Conservation (phyloP, 1,140 invertebrate species). For the Eupristina koningsbergeri region DNA sequence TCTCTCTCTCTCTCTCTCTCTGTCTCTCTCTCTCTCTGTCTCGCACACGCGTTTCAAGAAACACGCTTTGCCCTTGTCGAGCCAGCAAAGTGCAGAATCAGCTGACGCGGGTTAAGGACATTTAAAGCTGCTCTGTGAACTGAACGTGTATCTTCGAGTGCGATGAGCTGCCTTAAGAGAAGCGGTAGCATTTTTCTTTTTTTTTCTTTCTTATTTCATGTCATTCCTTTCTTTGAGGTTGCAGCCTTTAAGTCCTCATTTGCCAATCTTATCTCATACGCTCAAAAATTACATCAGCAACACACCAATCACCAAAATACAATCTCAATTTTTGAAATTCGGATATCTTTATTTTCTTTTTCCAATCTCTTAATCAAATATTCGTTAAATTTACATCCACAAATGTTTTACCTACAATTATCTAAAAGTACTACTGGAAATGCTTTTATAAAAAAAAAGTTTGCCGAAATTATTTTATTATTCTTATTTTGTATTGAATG, state of each 20-base stretch:
- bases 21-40: not conserved
- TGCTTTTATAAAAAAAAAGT: not conserved
- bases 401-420: not conserved
- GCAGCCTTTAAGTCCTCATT: not conserved
- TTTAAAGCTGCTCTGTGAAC: conserved; percentile 32
- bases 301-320: not conserved
- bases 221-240: not conserved
- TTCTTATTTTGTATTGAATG: too few species aligned
- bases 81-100: conserved; percentile 56
- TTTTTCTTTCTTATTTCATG: not conserved
- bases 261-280: not conserved
- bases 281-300: not conserved
- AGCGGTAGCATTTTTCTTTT: not conserved
- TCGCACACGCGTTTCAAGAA: not conserved
- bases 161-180: not conserved
- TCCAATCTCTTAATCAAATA: not conserved
- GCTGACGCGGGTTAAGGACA: conserved; percentile 59
- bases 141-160: not conserved
- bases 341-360: not conserved
- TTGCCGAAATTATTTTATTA: too few species aligned
- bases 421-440: not conserved
- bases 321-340: not conserved
- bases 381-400: not conserved
- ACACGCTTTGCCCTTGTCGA: conserved; percentile 50
- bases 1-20: not conserved